These are phyloP conservation scores for Sparus aurata DNA, from an alignment of 2,797 vertebrate genomes.

Conservation along the genomic window DNA sequence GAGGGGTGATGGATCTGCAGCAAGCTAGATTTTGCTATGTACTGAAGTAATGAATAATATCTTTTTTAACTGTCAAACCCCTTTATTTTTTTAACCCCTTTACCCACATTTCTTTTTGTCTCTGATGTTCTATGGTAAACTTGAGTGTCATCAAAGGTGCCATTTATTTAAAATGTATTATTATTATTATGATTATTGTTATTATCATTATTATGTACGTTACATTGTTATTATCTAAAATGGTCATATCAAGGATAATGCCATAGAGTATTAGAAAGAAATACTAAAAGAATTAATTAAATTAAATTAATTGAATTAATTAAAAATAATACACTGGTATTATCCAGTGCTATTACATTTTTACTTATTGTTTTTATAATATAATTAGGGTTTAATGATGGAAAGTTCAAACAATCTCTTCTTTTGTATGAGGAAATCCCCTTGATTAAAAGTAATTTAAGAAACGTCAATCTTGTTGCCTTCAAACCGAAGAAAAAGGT, in stretches of 20 bases:
- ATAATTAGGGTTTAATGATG: background rate
- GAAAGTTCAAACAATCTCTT: background rate
- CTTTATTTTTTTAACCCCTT: too few species aligned
- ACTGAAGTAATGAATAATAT: background rate
- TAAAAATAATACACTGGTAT: background rate
- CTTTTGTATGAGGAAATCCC: background rate
- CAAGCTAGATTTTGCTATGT: conserved; percentile 8
- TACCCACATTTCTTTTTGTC: too few species aligned
- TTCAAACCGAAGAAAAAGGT: background rate
- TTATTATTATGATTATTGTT: too few species aligned
- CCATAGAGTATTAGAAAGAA: too few species aligned
- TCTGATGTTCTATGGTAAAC: too few species aligned
- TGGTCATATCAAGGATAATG: too few species aligned
- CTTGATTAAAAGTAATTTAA: background rate
- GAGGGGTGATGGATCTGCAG: conserved; percentile 14
- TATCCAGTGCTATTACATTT: background rate
- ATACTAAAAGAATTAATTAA: background rate
- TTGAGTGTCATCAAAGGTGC: too few species aligned
- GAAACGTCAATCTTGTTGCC: background rate
- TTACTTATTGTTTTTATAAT: background rate
- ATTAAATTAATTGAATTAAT: too few species aligned
- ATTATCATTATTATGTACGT: too few species aligned
- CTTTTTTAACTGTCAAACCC: background rate
- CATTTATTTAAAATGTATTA: too few species aligned
- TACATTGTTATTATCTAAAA: too few species aligned